Percentiles rank a stretch among this genome's conserved stretches.
Conservation (phyloP, 37 sponge, comb jelly and placozoan genomes). For the Eunapius fragilis region DNA sequence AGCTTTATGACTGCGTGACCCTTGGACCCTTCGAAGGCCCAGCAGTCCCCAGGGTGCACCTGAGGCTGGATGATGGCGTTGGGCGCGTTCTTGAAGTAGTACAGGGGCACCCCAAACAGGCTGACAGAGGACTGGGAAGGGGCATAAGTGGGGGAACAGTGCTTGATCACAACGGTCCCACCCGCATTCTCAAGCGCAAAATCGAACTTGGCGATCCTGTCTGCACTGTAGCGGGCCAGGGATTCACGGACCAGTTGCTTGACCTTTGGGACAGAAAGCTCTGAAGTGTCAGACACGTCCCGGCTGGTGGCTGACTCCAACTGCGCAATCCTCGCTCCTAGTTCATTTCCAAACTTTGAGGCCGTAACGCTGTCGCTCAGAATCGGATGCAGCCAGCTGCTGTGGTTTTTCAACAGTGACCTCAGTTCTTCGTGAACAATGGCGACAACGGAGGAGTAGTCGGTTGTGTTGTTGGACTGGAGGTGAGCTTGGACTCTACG, state of each 20-base stretch:
- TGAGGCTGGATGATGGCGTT: constrained; percentile 74
- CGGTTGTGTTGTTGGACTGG: no score
- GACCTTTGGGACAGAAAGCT: constrained; percentile 1
- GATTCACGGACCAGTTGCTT: constrained; percentile 45
- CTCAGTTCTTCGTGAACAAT: no score
- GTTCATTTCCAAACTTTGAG: no score
- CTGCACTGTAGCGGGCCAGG: constrained; percentile 76
- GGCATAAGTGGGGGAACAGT: constrained; percentile 44
- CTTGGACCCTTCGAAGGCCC: constrained; percentile 78
- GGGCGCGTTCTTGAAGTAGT: constrained; percentile 46
- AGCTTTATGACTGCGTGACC: no score
- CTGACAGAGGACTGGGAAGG: constrained; percentile 14
- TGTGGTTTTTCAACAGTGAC: no score
- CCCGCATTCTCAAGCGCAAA: constrained; percentile 88
- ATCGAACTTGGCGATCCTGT: constrained; percentile 85
- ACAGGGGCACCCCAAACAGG: constrained; percentile 58
- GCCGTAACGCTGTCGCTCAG: no score
- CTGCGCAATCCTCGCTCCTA: no score
- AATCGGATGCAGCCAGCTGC: no score
- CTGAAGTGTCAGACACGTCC: no score
- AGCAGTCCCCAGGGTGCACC: constrained; percentile 87
- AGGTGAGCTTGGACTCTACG: no score
- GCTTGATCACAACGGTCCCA: constrained; percentile 25
- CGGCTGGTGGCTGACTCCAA: no score
- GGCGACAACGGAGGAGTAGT: no score